phyloP scores from a whole-genome alignment of 2,888 invertebrate genomes.

The Lydus trimaculatus region DNA sequence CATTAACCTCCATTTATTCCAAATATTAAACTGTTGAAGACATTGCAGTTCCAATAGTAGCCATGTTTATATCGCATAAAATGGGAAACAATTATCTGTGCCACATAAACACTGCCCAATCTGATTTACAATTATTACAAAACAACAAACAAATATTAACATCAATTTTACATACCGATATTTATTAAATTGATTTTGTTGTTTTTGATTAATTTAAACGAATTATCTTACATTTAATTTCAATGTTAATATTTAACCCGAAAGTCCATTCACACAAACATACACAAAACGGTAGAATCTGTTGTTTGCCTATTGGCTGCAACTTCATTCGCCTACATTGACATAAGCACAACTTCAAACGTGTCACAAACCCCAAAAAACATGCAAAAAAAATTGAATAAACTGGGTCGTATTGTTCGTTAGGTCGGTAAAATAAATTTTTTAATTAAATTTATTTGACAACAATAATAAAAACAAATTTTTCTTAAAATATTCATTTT shows the following conservation, averaged over 20 bases:
- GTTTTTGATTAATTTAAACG: constrained; percentile 3
- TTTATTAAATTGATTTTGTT: constrained; percentile 9
- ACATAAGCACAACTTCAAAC: constrained; percentile 30
- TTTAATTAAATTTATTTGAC: neutral
- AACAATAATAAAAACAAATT: neutral
- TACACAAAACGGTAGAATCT: constrained; percentile 30
- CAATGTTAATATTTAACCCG: neutral
- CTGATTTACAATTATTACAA: neutral
- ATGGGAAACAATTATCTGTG: constrained; percentile 47
- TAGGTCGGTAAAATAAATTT: neutral
- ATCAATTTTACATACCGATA: neutral
- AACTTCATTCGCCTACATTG: constrained; percentile 38
- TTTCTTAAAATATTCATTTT: neutral
- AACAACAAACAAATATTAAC: neutral
- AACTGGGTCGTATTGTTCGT: constrained; percentile 28
- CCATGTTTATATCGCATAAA: constrained; percentile 57
- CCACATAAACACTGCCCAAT: constrained; percentile 37
- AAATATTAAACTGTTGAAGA: constrained; percentile 37
- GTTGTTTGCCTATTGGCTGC: constrained; percentile 27
- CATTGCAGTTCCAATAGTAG: constrained; percentile 50
- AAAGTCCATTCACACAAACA: neutral
- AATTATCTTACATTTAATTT: neutral
- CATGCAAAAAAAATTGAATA: neutral
- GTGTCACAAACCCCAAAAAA: constrained; percentile 9
- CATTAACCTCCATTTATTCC: constrained; percentile 40